A percentile compares a stretch with the other conserved stretches of the same genome.
These are phyloP conservation scores for Pandemis heparana DNA, from an alignment of 2,888 invertebrate genomes.

Conservation along the genomic window DNA sequence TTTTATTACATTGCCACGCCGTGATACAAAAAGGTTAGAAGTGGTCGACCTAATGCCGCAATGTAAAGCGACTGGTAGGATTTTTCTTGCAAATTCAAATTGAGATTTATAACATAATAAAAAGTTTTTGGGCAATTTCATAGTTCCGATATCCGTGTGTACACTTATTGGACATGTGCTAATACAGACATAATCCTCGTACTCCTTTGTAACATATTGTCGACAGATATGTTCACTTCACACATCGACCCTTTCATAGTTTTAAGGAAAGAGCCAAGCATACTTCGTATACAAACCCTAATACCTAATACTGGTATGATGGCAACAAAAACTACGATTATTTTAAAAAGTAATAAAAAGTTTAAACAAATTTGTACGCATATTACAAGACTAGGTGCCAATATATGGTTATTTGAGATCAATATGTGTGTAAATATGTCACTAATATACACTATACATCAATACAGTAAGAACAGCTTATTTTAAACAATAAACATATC, in stretches of 20 bases:
- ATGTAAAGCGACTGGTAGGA: too few species aligned
- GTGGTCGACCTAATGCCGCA: too few species aligned
- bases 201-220: neutral
- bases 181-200: neutral
- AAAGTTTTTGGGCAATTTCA: neutral
- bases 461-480: constrained; percentile 50
- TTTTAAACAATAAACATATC: constrained; percentile 36
- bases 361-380: constrained; percentile 16
- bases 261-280: neutral
- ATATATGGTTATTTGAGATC: constrained; percentile 26
- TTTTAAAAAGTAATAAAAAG: neutral
- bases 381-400: constrained; percentile 21
- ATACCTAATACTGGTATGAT: neutral
- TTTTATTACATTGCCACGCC: too few species aligned
- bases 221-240: constrained; percentile 3
- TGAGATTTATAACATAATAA: neutral
- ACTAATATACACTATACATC: constrained; percentile 51
- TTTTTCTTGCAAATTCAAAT: too few species aligned
- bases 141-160: neutral
- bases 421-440: neutral
- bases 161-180: neutral
- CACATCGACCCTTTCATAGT: neutral
- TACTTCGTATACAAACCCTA: constrained; percentile 12
- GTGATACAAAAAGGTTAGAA: too few species aligned
- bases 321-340: neutral